phyloP scores from a whole-genome alignment of 2,888 invertebrate genomes.

The Euzophera pinguis region DNA sequence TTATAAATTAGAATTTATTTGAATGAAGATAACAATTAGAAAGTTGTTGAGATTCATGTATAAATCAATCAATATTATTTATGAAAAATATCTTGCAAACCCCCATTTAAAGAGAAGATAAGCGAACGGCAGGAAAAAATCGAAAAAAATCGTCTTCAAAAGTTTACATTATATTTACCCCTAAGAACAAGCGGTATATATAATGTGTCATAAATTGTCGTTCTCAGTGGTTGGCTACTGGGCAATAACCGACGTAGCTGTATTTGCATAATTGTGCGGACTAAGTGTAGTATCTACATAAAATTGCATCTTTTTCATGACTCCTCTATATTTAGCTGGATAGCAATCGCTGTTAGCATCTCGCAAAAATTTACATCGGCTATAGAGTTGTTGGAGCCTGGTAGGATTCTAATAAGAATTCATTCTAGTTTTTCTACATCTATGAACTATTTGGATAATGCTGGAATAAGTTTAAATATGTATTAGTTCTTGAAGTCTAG shows the following conservation, averaged over 20 bases:
- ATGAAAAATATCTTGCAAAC: no score
- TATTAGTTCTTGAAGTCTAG: no score
- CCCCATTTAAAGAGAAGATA: no score
- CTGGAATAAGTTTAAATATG: no score
- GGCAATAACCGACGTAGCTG: constrained; percentile 63
- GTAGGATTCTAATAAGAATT: constrained; percentile 17
- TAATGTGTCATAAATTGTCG: constrained; percentile 59
- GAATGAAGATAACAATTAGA: no score
- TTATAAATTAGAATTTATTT: no score
- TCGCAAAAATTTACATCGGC: constrained; percentile 19
- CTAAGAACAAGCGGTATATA: constrained; percentile 27
- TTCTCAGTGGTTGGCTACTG: constrained; percentile 66
- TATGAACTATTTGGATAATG: neutral
- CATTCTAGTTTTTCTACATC: neutral
- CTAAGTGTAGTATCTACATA: constrained; percentile 75
- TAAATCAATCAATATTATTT: no score
- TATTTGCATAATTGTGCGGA: constrained; percentile 74
- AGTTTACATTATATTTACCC: neutral
- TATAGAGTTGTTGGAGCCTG: constrained; percentile 12
- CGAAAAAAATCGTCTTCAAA: neutral
- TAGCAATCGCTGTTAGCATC: neutral
- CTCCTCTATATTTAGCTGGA: constrained; percentile 48
- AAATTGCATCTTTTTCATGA: constrained; percentile 70
- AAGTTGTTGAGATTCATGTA: no score
- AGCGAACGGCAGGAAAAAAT: no score